Evolutionary conservation across 2,113 vertebrate species (phyloP), one percentile per base, ranked within the genome.

Genomic region (Salvelinus sp.): DNA sequence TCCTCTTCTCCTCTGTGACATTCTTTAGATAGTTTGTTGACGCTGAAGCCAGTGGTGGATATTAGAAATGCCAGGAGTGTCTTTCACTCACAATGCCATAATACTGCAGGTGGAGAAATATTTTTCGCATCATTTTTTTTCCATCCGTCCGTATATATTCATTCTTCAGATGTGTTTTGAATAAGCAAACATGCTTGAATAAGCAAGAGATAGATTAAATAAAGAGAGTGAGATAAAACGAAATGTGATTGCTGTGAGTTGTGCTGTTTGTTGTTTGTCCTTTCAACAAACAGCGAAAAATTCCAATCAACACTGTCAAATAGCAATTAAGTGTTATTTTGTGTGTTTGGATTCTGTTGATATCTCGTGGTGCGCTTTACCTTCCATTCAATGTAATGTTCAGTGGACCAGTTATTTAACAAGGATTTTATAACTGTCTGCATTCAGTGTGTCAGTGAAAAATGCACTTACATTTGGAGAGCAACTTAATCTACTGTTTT

Each of bases 41-140:
- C 75, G 64, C 44, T 76, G 72, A 82, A 48, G 73, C 75, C 82
- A 79, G 65, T 66, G 75, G 76, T 83, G 79, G 79, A 84, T 80
- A 86, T 81, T 84, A 80, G 85, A 88, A 92, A 92, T 87, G 86
- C 88, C 89, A 89, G 86, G 79, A 87, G 84, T 84, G 84, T 88
- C 86, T 84, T 86, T 91, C 85, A 87, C 86, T 78, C 86, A 85
- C 82, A 85, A 86, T 79, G 85, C 86, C 90, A 84, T 88, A 88
- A 90, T 87, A 85, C 82, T 81, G 82, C 82, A 87, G 84, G 85
- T 83, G 80, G 83, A 54, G 50, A 54, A 62, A 62, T 23, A 22
- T 70, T 23, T 68, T 63, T 75, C 76, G 62, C 16, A 23, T 78
- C 33, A 23, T 62, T n/a, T 10, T 23, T 13, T 23, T 23, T 1